A percentile compares a stretch with the other conserved stretches of the same genome.
phyloP scores from a whole-genome alignment of 2,113 vertebrate genomes.

The Stegastes partitus region DNA sequence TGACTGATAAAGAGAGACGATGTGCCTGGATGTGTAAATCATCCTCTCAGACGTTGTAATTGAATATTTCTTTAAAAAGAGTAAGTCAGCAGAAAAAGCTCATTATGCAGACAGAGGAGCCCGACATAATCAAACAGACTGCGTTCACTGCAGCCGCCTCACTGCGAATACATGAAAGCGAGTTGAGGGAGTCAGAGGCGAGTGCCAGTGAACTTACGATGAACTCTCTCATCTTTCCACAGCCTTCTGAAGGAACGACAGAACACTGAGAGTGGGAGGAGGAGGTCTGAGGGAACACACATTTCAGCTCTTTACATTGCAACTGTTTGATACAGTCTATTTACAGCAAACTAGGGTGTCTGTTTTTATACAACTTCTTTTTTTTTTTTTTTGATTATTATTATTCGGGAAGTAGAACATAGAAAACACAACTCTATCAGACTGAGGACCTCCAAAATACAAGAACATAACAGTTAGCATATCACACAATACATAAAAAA shows the following conservation, averaged over 20 bases:
- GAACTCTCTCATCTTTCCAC: slow-evolving; percentile 58
- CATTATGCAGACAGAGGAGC: slow-evolving; percentile 14
- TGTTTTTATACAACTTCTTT: neutral
- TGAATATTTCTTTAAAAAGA: slow-evolving; percentile 6
- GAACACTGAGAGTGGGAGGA: neutral
- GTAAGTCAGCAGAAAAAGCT: slow-evolving; percentile 18
- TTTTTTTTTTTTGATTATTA: no score
- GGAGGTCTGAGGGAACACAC: slow-evolving; percentile 5
- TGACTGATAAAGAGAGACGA: neutral
- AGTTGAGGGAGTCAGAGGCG: slow-evolving; percentile 46
- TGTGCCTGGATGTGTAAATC: neutral
- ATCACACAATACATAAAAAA: no score
- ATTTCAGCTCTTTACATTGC: neutral
- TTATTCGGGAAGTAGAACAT: neutral
- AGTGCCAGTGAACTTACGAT: slow-evolving; percentile 61
- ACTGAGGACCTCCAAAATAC: neutral
- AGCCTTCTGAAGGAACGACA: neutral
- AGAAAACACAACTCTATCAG: neutral
- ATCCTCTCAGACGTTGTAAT: neutral
- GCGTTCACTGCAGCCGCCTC: slow-evolving; percentile 31
- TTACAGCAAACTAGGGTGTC: neutral
- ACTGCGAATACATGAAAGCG: slow-evolving; percentile 56
- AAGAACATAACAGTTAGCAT: no score
- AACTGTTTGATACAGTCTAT: neutral
- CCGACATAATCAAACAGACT: slow-evolving; percentile 53